phyloP scores from a whole-genome alignment of 2,113 vertebrate species.

The Melanostigma gelatinosum region DNA sequence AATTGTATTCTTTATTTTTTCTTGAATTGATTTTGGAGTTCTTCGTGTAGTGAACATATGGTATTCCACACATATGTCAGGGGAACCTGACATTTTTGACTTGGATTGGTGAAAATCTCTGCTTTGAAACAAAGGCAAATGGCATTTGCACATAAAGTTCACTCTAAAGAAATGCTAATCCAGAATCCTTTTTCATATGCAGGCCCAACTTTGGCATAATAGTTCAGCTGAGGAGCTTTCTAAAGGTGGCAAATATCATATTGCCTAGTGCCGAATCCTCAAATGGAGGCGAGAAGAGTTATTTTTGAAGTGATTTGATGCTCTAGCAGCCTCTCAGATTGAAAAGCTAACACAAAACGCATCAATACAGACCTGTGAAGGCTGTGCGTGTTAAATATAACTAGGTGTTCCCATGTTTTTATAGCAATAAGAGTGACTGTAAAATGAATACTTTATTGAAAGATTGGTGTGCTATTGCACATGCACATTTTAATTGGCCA shows the following conservation, averaged over 20 bases:
- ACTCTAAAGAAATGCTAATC: conserved; percentile 56
- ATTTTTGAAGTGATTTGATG: conserved; percentile 9
- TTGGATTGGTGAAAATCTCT: conserved; percentile 34
- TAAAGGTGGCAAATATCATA: conserved; percentile 35
- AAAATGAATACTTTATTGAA: background rate
- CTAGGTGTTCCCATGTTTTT: background rate
- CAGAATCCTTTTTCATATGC: conserved; percentile 43
- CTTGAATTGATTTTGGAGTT: conserved; percentile 38
- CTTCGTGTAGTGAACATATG: conserved; percentile 27
- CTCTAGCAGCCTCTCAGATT: background rate
- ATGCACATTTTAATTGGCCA: background rate
- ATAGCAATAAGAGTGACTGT: background rate
- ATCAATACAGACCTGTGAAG: background rate
- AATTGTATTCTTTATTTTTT: conserved; percentile 10
- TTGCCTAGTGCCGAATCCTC: conserved; percentile 1
- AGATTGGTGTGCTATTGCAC: background rate
- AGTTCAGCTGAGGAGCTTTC: conserved; percentile 20
- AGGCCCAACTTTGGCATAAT: conserved; percentile 12
- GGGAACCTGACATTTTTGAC: conserved; percentile 29
- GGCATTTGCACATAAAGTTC: conserved; percentile 50
- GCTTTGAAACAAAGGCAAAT: conserved; percentile 42
- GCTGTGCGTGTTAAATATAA: background rate
- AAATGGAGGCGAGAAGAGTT: conserved; percentile 12
- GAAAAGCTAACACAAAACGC: background rate
- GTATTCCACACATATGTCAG: conserved; percentile 28